Evolutionary conservation across 2,113 vertebrate species (phyloP).

Genomic region (Equus przewalskii): DNA sequence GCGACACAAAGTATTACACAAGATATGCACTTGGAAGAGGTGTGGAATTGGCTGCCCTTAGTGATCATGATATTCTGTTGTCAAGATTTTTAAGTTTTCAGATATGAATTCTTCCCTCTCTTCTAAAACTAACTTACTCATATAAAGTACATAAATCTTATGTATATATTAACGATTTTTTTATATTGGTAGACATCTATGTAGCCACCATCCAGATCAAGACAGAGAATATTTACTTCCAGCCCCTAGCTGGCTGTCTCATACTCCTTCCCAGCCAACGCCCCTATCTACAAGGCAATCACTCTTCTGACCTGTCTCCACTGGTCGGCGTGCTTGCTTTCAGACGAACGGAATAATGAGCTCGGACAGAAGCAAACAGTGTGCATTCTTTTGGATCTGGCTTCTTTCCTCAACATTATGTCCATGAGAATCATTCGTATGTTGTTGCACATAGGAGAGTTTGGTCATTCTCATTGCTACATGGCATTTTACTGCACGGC

Average conservation of each 20-base stretch:
- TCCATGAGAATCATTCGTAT: not conserved
- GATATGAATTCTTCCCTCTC: not conserved
- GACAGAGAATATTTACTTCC: not conserved
- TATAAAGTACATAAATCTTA: not conserved
- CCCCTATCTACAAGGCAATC: not conserved
- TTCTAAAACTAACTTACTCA: not conserved
- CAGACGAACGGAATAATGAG: not conserved
- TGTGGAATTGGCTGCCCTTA: not conserved
- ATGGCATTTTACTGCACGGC: not conserved
- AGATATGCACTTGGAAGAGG: not conserved
- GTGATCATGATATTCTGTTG: not conserved
- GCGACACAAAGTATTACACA: not conserved
- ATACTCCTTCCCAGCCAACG: not conserved
- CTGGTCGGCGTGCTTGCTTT: not conserved
- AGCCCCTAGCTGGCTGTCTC: not conserved
- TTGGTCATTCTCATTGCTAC: not conserved
- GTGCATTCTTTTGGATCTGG: not conserved
- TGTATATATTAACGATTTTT: not conserved
- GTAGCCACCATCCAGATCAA: not conserved
- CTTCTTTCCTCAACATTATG: not conserved
- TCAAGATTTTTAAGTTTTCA: not conserved
- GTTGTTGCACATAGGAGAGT: not conserved
- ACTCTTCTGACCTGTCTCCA: not conserved
- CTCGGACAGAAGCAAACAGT: not conserved
- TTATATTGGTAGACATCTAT: not conserved